These are phyloP conservation scores for Phthorimaea operculella DNA, from an alignment of 1,140 invertebrate genomes.

Conservation along the genomic window DNA sequence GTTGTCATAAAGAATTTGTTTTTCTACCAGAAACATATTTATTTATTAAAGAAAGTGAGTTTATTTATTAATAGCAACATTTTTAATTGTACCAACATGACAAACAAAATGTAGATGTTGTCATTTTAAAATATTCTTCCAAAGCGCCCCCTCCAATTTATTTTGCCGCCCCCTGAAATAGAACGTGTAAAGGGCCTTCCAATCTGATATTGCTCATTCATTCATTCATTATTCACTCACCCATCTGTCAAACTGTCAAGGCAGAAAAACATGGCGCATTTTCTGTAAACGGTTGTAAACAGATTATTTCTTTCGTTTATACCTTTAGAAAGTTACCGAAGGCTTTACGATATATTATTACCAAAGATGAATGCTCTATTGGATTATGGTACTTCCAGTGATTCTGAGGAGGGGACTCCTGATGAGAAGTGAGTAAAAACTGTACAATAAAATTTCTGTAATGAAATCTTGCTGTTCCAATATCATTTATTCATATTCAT, in stretches of 20 bases:
- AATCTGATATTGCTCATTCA: too few relatives aligned
- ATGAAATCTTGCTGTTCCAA: not conserved
- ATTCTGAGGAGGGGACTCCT: slow-evolving; percentile 36
- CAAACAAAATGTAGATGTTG: not conserved
- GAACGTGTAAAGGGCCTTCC: too few relatives aligned
- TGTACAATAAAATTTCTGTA: not conserved
- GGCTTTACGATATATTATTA: too few relatives aligned
- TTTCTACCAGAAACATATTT: not conserved
- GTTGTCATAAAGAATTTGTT: too few relatives aligned
- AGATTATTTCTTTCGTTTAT: too few relatives aligned
- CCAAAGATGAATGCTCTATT: slow-evolving; percentile 56
- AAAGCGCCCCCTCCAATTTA: too few relatives aligned
- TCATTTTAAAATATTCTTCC: not conserved
- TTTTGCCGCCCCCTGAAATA: too few relatives aligned
- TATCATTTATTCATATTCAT: slow-evolving; percentile 3
- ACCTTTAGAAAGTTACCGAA: too few relatives aligned
- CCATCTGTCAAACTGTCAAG: too few relatives aligned
- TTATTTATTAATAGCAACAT: not conserved
- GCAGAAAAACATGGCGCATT: too few relatives aligned
- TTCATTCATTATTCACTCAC: too few relatives aligned
- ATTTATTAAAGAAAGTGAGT: not conserved
- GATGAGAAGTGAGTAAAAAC: slow-evolving; percentile 33
- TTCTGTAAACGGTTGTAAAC: too few relatives aligned
- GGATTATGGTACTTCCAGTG: slow-evolving; percentile 57
- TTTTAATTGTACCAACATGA: not conserved